These are phyloP conservation scores for Corbicula japonica DNA, from an alignment of 2,888 invertebrate genomes.

Conservation along the genomic window DNA sequence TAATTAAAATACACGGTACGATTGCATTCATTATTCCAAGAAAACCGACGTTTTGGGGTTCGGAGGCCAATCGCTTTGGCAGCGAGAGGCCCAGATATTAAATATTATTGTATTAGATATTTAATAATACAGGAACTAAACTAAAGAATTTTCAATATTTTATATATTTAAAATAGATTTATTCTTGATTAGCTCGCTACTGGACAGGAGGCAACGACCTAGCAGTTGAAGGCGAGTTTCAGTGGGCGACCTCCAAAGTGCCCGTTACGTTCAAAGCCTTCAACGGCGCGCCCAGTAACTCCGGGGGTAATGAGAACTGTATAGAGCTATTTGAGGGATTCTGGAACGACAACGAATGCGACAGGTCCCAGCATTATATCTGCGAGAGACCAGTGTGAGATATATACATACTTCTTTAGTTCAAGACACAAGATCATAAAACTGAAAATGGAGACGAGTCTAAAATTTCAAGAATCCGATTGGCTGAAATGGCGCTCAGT, in stretches of 20 bases:
- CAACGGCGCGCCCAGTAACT: slow-evolving; percentile 1
- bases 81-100: no score
- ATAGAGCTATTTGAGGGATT: neutral
- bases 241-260: neutral
- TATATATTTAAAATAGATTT: neutral
- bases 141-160: no score
- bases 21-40: no score
- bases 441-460: neutral
- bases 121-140: no score
- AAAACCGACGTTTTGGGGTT: no score
- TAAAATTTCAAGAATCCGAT: neutral
- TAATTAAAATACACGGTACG: no score
- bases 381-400: slow-evolving; percentile 11
- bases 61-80: no score
- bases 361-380: neutral
- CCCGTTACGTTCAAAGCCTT: slow-evolving; percentile 2
- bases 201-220: slow-evolving; percentile 32
- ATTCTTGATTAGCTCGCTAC: no score
- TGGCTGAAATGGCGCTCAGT: neutral
- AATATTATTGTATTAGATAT: no score
- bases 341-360: slow-evolving; percentile 15
- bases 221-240: slow-evolving; percentile 16
- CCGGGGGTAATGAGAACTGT: slow-evolving; percentile 26
- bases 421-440: neutral
- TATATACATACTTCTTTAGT: neutral